Conservation (phyloP, 2,797 vertebrate genomes). For the Leptodactylus fallax region DNA sequence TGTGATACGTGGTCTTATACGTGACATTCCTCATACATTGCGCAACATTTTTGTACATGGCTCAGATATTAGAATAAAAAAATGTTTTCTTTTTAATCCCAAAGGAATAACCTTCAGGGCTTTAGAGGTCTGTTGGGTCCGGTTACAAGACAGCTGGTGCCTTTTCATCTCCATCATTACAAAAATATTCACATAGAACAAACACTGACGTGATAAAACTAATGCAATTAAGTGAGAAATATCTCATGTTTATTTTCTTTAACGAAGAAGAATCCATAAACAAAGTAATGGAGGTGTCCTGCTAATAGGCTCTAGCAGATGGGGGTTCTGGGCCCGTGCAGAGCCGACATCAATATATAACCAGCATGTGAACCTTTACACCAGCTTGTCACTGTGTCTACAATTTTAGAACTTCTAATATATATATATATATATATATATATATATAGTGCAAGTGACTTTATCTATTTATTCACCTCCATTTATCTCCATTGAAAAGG, state of each 20-base stretch:
- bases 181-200: constrained; percentile 27
- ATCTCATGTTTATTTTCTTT: not conserved
- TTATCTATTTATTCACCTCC: too few species aligned
- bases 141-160: constrained; percentile 5
- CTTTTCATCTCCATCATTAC: constrained; percentile 15
- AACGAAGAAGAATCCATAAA: not conserved
- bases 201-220: constrained; percentile 1
- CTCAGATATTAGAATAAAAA: not conserved
- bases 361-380: not conserved
- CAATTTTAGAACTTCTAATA: too few species aligned
- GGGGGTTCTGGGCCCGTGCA: not conserved
- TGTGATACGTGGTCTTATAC: not conserved
- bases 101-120: not conserved
- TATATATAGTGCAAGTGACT: too few species aligned
- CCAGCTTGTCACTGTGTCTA: too few species aligned
- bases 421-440: too few species aligned
- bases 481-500: too few species aligned
- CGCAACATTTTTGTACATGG: not conserved
- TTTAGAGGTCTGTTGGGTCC: not conserved
- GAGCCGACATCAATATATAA: not conserved
- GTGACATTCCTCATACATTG: not conserved
- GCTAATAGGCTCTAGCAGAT: not conserved
- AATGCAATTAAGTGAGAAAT: not conserved
- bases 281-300: not conserved
- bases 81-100: not conserved